Percentiles rank a stretch among this genome's conserved stretches.
These are phyloP conservation scores for Geophilus truncorum DNA, from an alignment of 2,888 invertebrate species.

Conservation along the genomic window DNA sequence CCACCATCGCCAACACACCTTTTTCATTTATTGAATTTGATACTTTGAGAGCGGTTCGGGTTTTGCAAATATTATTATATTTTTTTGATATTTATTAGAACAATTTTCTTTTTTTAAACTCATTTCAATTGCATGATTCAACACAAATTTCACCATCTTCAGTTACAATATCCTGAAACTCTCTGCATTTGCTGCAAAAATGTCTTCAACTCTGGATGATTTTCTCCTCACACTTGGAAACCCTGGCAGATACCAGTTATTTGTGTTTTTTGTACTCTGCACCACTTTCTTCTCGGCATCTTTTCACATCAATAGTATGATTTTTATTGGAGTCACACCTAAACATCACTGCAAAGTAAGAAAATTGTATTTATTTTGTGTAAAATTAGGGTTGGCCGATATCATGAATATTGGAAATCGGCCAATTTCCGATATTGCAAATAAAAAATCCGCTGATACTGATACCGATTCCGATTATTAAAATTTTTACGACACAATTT, in stretches of 20 bases:
- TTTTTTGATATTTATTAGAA: background rate
- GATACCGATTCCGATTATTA: too few relatives aligned
- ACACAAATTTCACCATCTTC: background rate
- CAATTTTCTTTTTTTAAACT: background rate
- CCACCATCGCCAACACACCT: background rate
- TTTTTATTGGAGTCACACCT: background rate
- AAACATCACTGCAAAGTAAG: conserved; percentile 28
- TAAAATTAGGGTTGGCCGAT: too few relatives aligned
- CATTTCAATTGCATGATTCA: background rate
- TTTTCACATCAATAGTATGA: conserved; percentile 11
- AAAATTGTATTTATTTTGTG: too few relatives aligned
- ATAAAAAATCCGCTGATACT: too few relatives aligned
- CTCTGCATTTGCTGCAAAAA: background rate
- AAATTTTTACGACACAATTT: too few relatives aligned
- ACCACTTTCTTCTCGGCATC: conserved; percentile 8
- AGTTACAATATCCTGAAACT: background rate
- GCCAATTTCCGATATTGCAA: too few relatives aligned
- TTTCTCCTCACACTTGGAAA: conserved; percentile 7
- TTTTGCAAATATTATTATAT: too few relatives aligned
- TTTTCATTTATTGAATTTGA: background rate
- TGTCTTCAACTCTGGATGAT: background rate
- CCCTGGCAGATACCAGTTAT: conserved; percentile 22
- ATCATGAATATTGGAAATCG: too few relatives aligned
- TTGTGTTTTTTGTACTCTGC: background rate
- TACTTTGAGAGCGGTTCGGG: too few relatives aligned